phyloP scores from a whole-genome alignment of 2,797 vertebrate species.

The Oryzias sinensis region DNA sequence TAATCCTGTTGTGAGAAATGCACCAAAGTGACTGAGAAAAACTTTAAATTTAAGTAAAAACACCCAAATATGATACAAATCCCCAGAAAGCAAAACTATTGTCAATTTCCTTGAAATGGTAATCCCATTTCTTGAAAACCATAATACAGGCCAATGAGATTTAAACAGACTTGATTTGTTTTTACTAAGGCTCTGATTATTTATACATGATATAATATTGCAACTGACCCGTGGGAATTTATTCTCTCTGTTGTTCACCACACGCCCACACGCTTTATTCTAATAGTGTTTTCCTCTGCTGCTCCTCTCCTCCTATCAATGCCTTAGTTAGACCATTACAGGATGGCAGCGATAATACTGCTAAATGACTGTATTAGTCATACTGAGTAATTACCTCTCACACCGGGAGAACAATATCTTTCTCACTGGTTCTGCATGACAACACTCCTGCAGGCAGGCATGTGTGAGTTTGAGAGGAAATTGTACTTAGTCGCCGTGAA shows the following conservation, averaged over 20 bases:
- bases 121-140: too few species aligned
- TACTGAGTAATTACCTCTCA: slow-evolving; percentile 69
- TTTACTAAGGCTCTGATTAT: background rate
- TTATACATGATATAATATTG: slow-evolving; percentile 8
- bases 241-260: slow-evolving; percentile 2
- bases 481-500: slow-evolving; percentile 34
- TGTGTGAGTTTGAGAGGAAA: slow-evolving; percentile 19
- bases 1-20: too few species aligned
- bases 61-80: too few species aligned
- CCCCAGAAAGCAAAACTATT: too few species aligned
- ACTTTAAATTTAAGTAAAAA: too few species aligned
- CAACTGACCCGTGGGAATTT: slow-evolving; percentile 4
- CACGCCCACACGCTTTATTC: slow-evolving; percentile 18
- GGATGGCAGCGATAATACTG: slow-evolving; percentile 53
- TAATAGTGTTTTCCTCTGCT: slow-evolving; percentile 30
- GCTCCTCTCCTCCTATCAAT: slow-evolving; percentile 28
- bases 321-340: slow-evolving; percentile 54
- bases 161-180: background rate
- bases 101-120: too few species aligned
- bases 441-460: slow-evolving; percentile 33
- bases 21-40: too few species aligned
- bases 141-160: too few species aligned
- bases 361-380: slow-evolving; percentile 68
- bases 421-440: slow-evolving; percentile 58
- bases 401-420: slow-evolving; percentile 63